phyloP scores from a whole-genome alignment of 1,140 invertebrate genomes.

The Pseudomyrmex sp. region DNA sequence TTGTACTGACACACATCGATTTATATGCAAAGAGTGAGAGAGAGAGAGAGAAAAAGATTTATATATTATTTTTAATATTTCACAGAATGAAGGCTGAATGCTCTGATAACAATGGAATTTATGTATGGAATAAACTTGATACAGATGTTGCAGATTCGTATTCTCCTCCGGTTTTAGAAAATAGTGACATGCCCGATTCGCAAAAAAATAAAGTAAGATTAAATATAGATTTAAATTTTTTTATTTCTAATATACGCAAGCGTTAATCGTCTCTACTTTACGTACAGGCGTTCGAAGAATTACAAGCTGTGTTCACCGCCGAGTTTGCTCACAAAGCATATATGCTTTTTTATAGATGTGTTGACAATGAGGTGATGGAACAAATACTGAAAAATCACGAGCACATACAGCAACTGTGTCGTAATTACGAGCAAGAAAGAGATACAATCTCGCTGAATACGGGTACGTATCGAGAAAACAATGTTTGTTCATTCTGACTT shows the following conservation, averaged over 20 bases:
- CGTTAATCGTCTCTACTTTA: neutral
- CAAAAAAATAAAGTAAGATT: slow-evolving; percentile 77
- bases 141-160: slow-evolving; percentile 83
- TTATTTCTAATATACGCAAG: neutral
- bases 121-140: slow-evolving; percentile 62
- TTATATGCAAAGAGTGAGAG: neutral
- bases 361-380: slow-evolving; percentile 90
- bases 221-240: slow-evolving; percentile 2
- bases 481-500: neutral
- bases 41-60: neutral
- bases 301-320: slow-evolving; percentile 92
- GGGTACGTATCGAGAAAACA: slow-evolving; percentile 67
- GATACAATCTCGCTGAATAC: slow-evolving; percentile 67
- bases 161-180: slow-evolving; percentile 84
- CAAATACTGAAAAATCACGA: slow-evolving; percentile 91
- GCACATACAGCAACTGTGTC: slow-evolving; percentile 91
- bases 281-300: slow-evolving; percentile 90
- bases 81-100: slow-evolving; percentile 39
- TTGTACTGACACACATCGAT: neutral
- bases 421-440: slow-evolving; percentile 87
- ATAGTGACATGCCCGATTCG: slow-evolving; percentile 71
- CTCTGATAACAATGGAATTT: slow-evolving; percentile 45
- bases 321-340: slow-evolving; percentile 94
- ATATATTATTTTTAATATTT: slow-evolving; percentile 27
- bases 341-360: slow-evolving; percentile 91